Percentiles rank a stretch among this genome's conserved stretches.
Conservation (phyloP, 2,888 invertebrate genomes). For the Theretra japonica region DNA sequence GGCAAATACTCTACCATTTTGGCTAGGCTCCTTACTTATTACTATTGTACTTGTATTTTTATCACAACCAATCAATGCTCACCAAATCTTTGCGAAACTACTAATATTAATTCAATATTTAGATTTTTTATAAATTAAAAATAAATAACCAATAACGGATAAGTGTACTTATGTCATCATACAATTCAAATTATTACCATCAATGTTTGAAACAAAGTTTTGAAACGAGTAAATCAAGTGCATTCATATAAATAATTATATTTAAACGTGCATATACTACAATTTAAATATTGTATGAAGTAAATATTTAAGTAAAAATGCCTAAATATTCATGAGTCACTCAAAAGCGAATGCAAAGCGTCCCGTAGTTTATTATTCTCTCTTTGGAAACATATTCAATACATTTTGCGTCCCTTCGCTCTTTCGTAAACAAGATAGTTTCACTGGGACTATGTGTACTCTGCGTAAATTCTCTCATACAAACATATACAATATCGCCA, state of each 20-base stretch:
- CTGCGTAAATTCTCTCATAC: constrained; percentile 1
- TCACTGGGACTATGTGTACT: constrained; percentile 17
- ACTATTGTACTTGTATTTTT: not conserved
- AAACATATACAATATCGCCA: constrained; percentile 1
- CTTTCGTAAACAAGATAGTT: constrained; percentile 27
- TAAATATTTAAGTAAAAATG: not conserved
- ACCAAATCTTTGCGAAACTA: not conserved
- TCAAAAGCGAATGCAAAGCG: constrained; percentile 17
- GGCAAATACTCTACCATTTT: constrained; percentile 36
- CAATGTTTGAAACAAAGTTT: no score
- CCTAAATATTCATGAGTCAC: not conserved
- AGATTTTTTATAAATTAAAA: no score
- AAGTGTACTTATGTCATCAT: no score
- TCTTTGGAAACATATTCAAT: constrained; percentile 25
- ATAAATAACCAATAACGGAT: no score
- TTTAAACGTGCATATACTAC: no score
- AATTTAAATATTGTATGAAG: no score
- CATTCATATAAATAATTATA: no score
- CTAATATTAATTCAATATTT: not conserved
- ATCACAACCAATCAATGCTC: not conserved
- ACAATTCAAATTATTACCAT: no score
- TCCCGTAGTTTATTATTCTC: constrained; percentile 21
- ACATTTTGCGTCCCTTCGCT: constrained; percentile 21
- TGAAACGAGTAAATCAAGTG: no score
- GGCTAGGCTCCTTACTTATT: not conserved